Evolutionary conservation across 2,797 vertebrate species (phyloP).

Genomic region (Choloepus didactylus): DNA sequence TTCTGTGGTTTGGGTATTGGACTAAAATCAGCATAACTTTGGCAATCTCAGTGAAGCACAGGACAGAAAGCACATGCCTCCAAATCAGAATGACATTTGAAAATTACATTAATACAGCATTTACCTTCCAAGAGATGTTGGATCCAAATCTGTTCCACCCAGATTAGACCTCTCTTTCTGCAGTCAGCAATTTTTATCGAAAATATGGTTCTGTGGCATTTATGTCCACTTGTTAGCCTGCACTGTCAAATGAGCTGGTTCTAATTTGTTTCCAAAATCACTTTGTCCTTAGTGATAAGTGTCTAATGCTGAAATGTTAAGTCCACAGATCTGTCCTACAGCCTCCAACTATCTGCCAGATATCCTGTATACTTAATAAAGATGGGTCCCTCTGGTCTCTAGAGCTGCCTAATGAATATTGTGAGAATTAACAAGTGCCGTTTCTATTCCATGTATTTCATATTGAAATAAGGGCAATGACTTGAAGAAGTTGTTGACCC

Average conservation of each 20-base stretch:
- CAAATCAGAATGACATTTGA: constrained; percentile 72
- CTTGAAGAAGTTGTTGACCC: constrained; percentile 13
- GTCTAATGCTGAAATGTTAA: constrained; percentile 24
- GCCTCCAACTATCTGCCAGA: neutral
- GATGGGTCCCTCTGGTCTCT: neutral
- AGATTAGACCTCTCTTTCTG: constrained; percentile 47
- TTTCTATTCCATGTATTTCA: constrained; percentile 25
- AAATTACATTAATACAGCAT: constrained; percentile 58
- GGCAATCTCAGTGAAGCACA: constrained; percentile 55
- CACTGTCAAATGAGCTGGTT: neutral
- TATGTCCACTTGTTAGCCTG: constrained; percentile 16
- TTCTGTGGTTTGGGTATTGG: constrained; percentile 64
- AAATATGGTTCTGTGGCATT: constrained; percentile 23
- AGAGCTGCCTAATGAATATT: constrained; percentile 3
- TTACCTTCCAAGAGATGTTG: constrained; percentile 70
- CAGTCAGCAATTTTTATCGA: constrained; percentile 49
- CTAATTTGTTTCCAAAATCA: neutral
- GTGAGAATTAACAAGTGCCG: constrained; percentile 14
- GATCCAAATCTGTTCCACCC: constrained; percentile 56
- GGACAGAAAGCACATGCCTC: constrained; percentile 47
- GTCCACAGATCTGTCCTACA: neutral
- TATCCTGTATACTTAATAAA: neutral
- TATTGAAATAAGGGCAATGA: neutral
- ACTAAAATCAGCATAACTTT: constrained; percentile 63
- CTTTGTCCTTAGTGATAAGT: neutral